These are phyloP conservation scores for Neotoma lepida DNA, from an alignment of 2,113 vertebrate species.

Conservation along the genomic window DNA sequence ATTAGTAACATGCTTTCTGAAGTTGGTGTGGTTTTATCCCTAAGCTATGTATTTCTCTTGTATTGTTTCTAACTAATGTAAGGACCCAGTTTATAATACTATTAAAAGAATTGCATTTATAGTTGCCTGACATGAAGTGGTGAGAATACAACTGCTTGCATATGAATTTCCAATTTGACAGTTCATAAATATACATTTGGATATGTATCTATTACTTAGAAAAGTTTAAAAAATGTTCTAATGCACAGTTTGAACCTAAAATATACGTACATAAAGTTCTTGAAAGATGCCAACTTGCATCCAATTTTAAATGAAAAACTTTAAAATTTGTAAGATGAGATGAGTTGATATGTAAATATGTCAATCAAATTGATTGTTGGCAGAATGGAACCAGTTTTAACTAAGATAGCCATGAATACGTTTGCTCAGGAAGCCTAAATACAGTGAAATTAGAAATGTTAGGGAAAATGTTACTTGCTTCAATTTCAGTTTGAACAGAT, in stretches of 20 bases:
- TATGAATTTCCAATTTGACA: slow-evolving; percentile 74
- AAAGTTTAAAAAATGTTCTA: slow-evolving; percentile 76
- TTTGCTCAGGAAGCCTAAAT: slow-evolving; percentile 72
- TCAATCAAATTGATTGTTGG: slow-evolving; percentile 77
- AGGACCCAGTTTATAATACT: slow-evolving; percentile 77
- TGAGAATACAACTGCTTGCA: slow-evolving; percentile 68
- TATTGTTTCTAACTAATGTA: slow-evolving; percentile 79
- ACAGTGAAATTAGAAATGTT: slow-evolving; percentile 73
- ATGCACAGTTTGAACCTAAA: slow-evolving; percentile 80
- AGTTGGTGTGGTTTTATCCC: slow-evolving; percentile 76
- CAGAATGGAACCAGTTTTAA: slow-evolving; percentile 74
- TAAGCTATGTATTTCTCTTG: slow-evolving; percentile 78
- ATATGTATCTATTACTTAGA: slow-evolving; percentile 77
- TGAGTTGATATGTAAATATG: slow-evolving; percentile 76
- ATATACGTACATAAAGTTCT: slow-evolving; percentile 80
- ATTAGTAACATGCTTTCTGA: slow-evolving; percentile 70
- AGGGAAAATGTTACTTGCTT: slow-evolving; percentile 51
- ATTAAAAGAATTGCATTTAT: slow-evolving; percentile 80
- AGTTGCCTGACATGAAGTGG: slow-evolving; percentile 66
- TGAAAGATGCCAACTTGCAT: slow-evolving; percentile 77
- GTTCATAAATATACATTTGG: slow-evolving; percentile 81
- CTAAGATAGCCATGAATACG: slow-evolving; percentile 66
- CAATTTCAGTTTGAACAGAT: slow-evolving; percentile 75
- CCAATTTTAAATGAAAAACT: slow-evolving; percentile 82
- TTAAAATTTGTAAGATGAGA: slow-evolving; percentile 77